Base-by-base conservation (phyloP, 1,140 invertebrate genomes). In the Drosophila varians region DNA sequence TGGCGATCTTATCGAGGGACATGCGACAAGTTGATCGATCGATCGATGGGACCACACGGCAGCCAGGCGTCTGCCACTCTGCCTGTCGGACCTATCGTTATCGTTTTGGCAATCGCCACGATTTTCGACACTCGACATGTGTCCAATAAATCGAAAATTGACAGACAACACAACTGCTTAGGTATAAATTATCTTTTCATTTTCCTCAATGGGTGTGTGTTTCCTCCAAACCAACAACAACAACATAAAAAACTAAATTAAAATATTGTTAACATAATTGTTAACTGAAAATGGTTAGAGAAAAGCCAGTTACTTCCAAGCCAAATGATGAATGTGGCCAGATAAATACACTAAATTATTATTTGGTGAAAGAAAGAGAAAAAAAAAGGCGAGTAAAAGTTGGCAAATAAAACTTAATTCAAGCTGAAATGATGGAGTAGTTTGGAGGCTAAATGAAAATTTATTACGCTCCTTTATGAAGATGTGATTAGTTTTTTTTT, bases 1-100 rank as follows among this genome's bases (percentile, higher is more conserved):
- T 46, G 55, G 51, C 14, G 78, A 82, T 82, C 66, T 82, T 68
- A 80, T 76, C 73, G 47, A 9, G 18, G 57, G 62, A 74, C 76
- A 71, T 34, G 48, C 60, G 72, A 75, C 71, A 80, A 58, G 42
- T 56, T 82, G 60, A 76, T 66, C 52, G 72, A 61, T 23, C 42
- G 56, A 48, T 21, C n/a, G n/a, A n/a, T 77, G 60, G 75, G 75
- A 66, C 75, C 75, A 77, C 75, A 47, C 34, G n/a, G 57, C 16
- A 9, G 36, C 34, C 16, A 23, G 9, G n/a, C n/a, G n/a, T 46
- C 4, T 21, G n/a, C n/a, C 21, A 4, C 21, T 31, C 28, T 31
- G 72, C 73, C 38, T 61, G 52, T 65, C 46, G 53, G 11, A 58
- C 31, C 54, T 66, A 66, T 65, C 46, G 54, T 49, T 71, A 49